phyloP scores from a whole-genome alignment of 1,140 invertebrate species.

The Trissolcus basalis region DNA sequence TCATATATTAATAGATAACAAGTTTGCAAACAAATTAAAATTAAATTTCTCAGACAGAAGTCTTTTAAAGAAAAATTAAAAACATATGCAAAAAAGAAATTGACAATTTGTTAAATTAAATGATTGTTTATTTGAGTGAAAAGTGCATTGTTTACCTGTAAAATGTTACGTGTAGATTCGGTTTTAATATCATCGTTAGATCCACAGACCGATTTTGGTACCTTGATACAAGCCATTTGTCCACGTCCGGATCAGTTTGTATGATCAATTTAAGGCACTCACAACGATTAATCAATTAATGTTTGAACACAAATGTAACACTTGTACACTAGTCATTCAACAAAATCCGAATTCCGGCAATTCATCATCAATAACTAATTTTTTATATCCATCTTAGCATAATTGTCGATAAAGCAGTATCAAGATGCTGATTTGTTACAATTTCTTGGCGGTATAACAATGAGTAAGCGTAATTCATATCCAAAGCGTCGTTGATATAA shows the following conservation, averaged over 20 bases:
- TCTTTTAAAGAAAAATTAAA: too few species aligned
- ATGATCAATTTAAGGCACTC: conserved; percentile 46
- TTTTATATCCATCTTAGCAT: conserved; percentile 2
- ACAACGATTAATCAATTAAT: conserved; percentile 34
- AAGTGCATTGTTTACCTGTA: conserved; percentile 67
- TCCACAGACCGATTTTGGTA: conserved; percentile 70
- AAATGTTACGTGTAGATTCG: conserved; percentile 68
- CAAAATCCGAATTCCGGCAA: not conserved
- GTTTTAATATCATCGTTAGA: conserved; percentile 71
- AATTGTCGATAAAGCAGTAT: not conserved
- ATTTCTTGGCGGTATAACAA: not conserved
- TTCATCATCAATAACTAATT: conserved; percentile 20
- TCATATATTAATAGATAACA: too few species aligned
- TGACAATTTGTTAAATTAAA: too few species aligned
- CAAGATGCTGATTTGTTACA: conserved; percentile 8
- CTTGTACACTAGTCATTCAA: conserved; percentile 22
- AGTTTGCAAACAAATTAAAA: too few species aligned
- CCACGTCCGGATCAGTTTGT: conserved; percentile 11
- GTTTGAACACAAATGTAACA: conserved; percentile 42
- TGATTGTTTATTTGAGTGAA: not conserved
- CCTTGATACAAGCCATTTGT: conserved; percentile 73
- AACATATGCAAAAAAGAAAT: too few species aligned
- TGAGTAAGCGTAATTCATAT: conserved; percentile 32
- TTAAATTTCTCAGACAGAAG: too few species aligned
- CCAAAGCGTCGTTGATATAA: conserved; percentile 23